Base-by-base conservation (phyloP, 2,888 invertebrate genomes). In the Criorhina ranunculi region DNA sequence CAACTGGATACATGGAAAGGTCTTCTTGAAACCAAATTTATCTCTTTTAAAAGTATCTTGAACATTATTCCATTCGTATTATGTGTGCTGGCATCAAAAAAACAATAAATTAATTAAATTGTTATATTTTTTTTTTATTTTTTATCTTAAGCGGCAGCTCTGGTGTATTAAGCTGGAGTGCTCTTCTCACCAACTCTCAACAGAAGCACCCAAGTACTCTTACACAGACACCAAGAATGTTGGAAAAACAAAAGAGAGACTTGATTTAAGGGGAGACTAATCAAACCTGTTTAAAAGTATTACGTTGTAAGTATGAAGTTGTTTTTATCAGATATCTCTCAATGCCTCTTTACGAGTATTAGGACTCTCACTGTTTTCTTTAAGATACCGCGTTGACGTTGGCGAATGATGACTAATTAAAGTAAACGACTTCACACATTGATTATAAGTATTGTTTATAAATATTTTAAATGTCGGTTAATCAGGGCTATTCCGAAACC, bases 281-380 rank as follows among this genome's bases (percentile, higher is more conserved):
- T 59, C 31, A 78, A 78, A 83, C 78, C 73, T 44, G 78, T 78
- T 83, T 46, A 62, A 62, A 73, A 42, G 29, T 78, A 69, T 57
- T 44, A 75, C 51, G 35, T 62, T 46, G 51, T 46, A 57, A 70
- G 49, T 42, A 44, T 59, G 40, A 77, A 44, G 64, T 49, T 64
- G 67, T 60, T 67, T 82, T 78, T 73, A 78, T 83, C 82, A 83
- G 49, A 62, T 62, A 70, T 24, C 24, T 24, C 24, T 57, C n/a
- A 31, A 49, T 57, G 42, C 15, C 37, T 59, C 55, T 72, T 46
- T 37, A n/a, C n/a, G n/a, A n/a, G n/a, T n/a, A 35, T 59, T 46
- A 29, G 31, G 17, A 31, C 64, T 62, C 80, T 81, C 46, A 42
- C 37, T 70, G 49, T n/a, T 42, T 42, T 64, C 19, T 37, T 64